Conservation (phyloP, 2,888 invertebrate species). For the Cantharis rustica region DNA sequence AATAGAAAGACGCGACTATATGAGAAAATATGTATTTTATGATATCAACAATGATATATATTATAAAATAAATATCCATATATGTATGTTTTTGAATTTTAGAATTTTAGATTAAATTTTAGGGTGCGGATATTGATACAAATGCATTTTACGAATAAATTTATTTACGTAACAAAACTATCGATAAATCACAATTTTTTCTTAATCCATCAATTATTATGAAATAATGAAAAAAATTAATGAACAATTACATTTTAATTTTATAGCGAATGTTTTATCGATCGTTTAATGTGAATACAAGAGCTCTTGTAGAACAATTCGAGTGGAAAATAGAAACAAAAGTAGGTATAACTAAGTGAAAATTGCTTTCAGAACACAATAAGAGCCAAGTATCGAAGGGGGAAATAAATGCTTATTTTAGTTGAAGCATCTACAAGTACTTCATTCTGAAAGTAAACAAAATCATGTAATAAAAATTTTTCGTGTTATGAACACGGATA, state of each 20-base stretch:
- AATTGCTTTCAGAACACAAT: constrained; percentile 31
- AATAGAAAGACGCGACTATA: constrained; percentile 42
- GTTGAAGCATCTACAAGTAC: background rate
- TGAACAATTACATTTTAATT: constrained; percentile 26
- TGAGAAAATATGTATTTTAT: constrained; percentile 48
- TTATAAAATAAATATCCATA: constrained; percentile 29
- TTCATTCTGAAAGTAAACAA: background rate
- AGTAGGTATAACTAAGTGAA: constrained; percentile 35
- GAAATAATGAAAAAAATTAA: background rate
- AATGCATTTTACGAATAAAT: constrained; percentile 1
- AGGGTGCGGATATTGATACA: constrained; percentile 5
- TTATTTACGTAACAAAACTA: background rate
- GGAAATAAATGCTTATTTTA: constrained; percentile 18
- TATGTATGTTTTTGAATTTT: constrained; percentile 10
- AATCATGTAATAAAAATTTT: background rate
- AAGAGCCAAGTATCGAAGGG: constrained; percentile 19
- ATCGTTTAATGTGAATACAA: constrained; percentile 29
- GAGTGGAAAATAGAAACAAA: constrained; percentile 49
- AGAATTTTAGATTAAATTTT: constrained; percentile 3
- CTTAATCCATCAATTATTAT: background rate
- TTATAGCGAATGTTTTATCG: constrained; percentile 22
- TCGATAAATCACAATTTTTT: background rate
- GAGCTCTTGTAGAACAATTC: constrained; percentile 38
- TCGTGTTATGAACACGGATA: background rate
- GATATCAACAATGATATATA: constrained; percentile 45